Conservation (phyloP, 2,113 vertebrate species). For the Phalacrocorax brasilianus region DNA sequence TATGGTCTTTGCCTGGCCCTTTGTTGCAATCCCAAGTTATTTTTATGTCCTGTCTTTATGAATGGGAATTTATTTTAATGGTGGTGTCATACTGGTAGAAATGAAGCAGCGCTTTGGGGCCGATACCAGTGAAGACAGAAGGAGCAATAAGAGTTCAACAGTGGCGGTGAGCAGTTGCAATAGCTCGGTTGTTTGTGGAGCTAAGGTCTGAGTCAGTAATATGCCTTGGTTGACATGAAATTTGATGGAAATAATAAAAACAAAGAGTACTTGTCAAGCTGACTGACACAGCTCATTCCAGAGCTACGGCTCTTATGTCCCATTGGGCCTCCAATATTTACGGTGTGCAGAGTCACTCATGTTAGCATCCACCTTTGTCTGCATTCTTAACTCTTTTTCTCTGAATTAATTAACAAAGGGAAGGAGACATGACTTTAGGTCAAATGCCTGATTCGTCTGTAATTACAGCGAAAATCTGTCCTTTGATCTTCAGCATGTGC, state of each 20-base stretch:
- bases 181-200: neutral
- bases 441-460: neutral
- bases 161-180: neutral
- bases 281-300: neutral
- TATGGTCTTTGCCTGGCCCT: neutral
- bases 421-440: neutral
- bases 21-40: neutral
- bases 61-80: neutral
- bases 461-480: neutral
- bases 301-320: neutral
- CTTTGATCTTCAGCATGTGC: neutral
- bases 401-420: neutral
- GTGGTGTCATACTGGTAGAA: neutral
- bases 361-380: neutral
- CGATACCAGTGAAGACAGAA: neutral
- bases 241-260: neutral
- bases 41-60: neutral
- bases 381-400: neutral
- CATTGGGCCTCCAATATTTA: neutral
- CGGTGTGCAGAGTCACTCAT: neutral
- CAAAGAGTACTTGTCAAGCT: neutral
- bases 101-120: neutral
- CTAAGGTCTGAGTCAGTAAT: neutral
- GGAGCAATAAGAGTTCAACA: neutral
- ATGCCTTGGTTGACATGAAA: neutral